Percentiles rank a stretch among this genome's conserved stretches.
Conservation (phyloP, 2,113 vertebrate genomes). For the Hemicordylus capensis region DNA sequence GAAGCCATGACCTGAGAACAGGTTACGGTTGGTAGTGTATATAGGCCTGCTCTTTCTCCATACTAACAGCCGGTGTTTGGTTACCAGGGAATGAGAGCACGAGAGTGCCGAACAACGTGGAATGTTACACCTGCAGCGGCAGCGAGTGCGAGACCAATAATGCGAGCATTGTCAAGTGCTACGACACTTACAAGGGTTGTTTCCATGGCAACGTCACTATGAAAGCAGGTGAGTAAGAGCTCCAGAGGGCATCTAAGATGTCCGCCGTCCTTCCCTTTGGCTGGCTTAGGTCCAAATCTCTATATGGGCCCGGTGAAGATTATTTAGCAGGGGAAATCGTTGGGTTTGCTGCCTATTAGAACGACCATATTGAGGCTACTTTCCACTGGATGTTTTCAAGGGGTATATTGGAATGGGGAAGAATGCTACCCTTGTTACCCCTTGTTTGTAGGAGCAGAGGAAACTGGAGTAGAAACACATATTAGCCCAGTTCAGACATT, state of each 20-base stretch:
- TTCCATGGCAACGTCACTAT: conserved; percentile 71
- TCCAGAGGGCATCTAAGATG: neutral
- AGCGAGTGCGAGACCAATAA: conserved; percentile 58
- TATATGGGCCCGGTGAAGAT: no score
- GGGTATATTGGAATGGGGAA: neutral
- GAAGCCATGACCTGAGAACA: neutral
- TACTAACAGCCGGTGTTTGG: neutral
- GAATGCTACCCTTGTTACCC: no score
- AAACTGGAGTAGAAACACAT: neutral
- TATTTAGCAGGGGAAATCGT: neutral
- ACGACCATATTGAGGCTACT: neutral
- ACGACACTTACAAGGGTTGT: conserved; percentile 60
- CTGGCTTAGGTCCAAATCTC: neutral
- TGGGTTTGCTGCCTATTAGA: neutral
- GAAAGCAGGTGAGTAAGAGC: conserved; percentile 55
- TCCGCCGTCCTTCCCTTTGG: neutral
- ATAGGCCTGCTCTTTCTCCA: neutral
- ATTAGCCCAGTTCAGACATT: no score
- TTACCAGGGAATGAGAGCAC: conserved; percentile 62
- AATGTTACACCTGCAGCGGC: conserved; percentile 68
- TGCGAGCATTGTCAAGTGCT: conserved; percentile 60
- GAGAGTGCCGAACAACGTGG: conserved; percentile 34
- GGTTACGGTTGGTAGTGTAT: no score
- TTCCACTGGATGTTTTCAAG: neutral
- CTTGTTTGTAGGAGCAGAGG: no score